These are phyloP conservation scores for Diadophis punctatus DNA, from an alignment of 2,113 vertebrate species.

Conservation along the genomic window DNA sequence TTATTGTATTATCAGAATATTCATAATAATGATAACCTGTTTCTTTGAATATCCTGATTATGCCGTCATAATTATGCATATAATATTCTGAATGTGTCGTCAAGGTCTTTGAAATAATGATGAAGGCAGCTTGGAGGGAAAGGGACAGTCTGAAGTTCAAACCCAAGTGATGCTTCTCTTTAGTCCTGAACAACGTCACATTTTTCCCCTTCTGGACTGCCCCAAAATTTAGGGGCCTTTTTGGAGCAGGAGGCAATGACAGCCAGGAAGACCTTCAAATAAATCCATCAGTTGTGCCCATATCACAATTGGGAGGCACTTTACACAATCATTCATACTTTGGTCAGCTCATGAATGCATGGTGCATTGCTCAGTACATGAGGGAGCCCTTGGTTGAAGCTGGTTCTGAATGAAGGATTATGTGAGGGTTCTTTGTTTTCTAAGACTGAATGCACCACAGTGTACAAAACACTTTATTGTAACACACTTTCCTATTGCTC, in stretches of 20 bases:
- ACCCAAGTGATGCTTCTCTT: background rate
- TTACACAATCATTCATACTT: background rate
- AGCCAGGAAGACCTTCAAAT: background rate
- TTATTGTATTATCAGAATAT: background rate
- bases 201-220: background rate
- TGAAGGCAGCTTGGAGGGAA: background rate
- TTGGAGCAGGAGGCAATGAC: background rate
- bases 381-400: background rate
- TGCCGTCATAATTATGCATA: background rate
- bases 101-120: background rate
- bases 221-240: background rate
- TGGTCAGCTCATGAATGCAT: background rate
- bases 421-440: background rate
- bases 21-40: rapidly evolving
- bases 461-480: background rate
- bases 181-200: background rate
- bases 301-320: background rate
- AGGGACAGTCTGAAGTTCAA: background rate
- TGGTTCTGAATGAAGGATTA: background rate
- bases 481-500: background rate
- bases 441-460: background rate
- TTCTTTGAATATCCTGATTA: background rate
- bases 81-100: background rate
- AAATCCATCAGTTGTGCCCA: background rate
- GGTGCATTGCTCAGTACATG: background rate